These are phyloP conservation scores for Mizuhopecten yessoensis DNA, from an alignment of 1,140 invertebrate genomes.

Conservation along the genomic window DNA sequence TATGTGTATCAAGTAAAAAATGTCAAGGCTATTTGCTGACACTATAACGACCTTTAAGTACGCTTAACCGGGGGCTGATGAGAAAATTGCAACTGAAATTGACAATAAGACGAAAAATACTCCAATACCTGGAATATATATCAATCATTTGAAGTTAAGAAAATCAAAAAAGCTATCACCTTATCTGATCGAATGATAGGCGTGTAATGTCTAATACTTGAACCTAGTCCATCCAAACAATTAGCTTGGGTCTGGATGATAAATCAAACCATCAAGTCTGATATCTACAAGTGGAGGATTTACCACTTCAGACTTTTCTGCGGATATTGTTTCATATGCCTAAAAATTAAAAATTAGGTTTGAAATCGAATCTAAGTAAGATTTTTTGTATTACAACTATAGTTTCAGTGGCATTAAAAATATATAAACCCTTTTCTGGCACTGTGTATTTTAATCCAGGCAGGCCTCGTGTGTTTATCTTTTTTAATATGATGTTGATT, in stretches of 20 bases:
- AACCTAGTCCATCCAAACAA: not conserved
- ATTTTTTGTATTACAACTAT: no score
- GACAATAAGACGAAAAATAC: not conserved
- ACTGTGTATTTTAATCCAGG: no score
- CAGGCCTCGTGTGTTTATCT: no score
- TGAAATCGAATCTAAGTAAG: no score
- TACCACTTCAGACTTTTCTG: not conserved
- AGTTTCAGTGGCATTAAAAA: no score
- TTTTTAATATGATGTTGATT: no score
- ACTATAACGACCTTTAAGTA: not conserved
- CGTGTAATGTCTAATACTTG: not conserved
- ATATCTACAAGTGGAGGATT: not conserved
- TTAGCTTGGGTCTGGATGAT: not conserved
- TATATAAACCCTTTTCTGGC: no score
- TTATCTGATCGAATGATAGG: constrained; percentile 28
- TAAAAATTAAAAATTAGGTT: not conserved
- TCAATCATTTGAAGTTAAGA: not conserved
- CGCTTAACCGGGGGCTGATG: not conserved
- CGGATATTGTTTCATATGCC: not conserved
- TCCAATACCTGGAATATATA: not conserved
- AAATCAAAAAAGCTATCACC: not conserved
- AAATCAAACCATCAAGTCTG: not conserved
- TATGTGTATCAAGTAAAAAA: not conserved
- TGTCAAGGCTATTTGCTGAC: not conserved
- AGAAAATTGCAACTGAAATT: constrained; percentile 21